Evolutionary conservation across 1,140 invertebrate genomes (phyloP), one percentile per base, ranked within the genome.

Genomic region (Rhyacophila brunnea): DNA sequence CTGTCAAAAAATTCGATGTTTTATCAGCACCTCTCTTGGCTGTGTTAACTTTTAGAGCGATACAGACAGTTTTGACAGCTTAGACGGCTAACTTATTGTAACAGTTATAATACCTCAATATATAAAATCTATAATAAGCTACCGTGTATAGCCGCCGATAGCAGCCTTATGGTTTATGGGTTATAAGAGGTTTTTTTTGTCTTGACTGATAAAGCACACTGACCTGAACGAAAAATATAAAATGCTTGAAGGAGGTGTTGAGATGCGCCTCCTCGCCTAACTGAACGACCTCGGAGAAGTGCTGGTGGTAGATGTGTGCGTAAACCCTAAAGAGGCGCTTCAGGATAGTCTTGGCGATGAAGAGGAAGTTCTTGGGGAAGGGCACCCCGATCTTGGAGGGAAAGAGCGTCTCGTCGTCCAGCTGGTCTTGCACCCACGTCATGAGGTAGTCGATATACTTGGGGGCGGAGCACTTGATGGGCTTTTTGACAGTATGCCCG

Each of bases 201-300:
- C n/a, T n/a, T n/a, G n/a, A n/a, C n/a, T n/a, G n/a, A n/a, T n/a
- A n/a, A n/a, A n/a, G n/a, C n/a, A n/a, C 42, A 65, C 67, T 70
- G 70, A 90, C 94, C 83, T 96, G 94, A 58, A 99, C 95, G 78
- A 99, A 99, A 79, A 98, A 98, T 69, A 99, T 98, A 72, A 99
- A 99, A 82, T 99, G 98, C 75, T 99, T 99, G 79, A 99, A 99
- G 58, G 95, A 98, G 49, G 98, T 99, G 77, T 99, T 99, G 58
- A 99, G 85, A 81, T 99, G 98, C 44, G 98, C 96, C 75, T 99
- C 96, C 74, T 99, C 98, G 44, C 96, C 95, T 17, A 99, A 82
- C 73, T 97, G 92, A 15, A 98, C 94, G 44, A 99, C 96, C 81
- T 98, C 92, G 44, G 91, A 88, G 75, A 99, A 99, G 81, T 99